Base-by-base conservation (phyloP, 92 coral and sea anemone genomes). In the Nematostella vectensis region DNA sequence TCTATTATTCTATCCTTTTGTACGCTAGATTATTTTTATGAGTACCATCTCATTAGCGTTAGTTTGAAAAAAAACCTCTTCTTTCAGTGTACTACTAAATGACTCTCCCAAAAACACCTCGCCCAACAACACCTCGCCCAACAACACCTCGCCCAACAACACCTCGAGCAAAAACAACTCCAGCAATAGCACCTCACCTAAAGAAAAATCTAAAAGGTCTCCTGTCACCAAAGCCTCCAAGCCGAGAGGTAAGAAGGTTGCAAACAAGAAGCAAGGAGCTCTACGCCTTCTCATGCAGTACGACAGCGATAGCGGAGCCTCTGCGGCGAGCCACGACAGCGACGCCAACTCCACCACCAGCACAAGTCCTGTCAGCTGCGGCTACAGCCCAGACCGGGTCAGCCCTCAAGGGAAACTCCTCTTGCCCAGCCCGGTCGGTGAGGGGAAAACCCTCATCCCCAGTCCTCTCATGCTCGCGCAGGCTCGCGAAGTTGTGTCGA, bases 241-340 rank as follows among this genome's bases (percentile, higher is more conserved):
- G 15, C 72, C 61, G 53, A 72, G 52, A 45, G 66, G 62, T 2
- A 66, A 68, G 20, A 36, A 67, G 31, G 15, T 44, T 19, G 45
- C 51, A 19, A 48, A 29, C 0, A 74, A 73, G 52, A 64, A 61
- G 21, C 74, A 75, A 57, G 95, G 95, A n/a, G 95, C 95, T 10
- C 66, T 85, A 37, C 66, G 95, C 40, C 65, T 93, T 55, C 47
- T 81, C 31, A 62, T 78, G 63, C 96, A 87, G 50, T 93, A 87
- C 50, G 91, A 93, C 61, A 87, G 96, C 25, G 99, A 93, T 27
- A 76, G 98, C 31, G 78, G 80, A 13, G 83, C 88, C 53, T 85
- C 95, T 1, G 71, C 83, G 13, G 84, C 79, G 31, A 80, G 85
- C 38, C 57, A 79, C 15, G 94, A 84, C 40, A 85, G 95, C 68